Percentiles rank a stretch among this genome's conserved stretches.
phyloP scores from a whole-genome alignment of 1,140 invertebrate species.

The Campoletis sonorensis region DNA sequence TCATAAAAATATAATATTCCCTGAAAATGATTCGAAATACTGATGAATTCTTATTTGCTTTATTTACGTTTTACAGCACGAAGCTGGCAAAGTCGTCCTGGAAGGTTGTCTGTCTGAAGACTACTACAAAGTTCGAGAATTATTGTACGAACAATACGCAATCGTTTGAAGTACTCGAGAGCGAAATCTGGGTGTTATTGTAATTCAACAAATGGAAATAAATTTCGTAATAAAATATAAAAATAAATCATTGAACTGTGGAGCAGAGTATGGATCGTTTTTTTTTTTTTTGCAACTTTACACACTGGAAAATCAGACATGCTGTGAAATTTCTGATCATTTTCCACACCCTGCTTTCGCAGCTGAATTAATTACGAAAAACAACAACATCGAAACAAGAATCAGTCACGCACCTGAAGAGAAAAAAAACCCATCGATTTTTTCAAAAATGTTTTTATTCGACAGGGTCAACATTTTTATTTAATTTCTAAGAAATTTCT shows the following conservation, averaged over 20 bases:
- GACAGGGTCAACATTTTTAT: too few relatives aligned
- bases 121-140: constrained; percentile 94
- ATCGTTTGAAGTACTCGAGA: constrained; percentile 84
- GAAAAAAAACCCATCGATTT: too few relatives aligned
- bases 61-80: constrained; percentile 79
- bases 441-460: too few relatives aligned
- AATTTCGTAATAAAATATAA: constrained; percentile 38
- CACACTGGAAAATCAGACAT: neutral
- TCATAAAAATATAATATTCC: constrained; percentile 4
- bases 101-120: constrained; percentile 97
- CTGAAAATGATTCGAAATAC: too few relatives aligned
- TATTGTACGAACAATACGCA: constrained; percentile 98
- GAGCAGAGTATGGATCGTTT: too few relatives aligned
- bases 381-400: too few relatives aligned
- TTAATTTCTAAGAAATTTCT: too few relatives aligned
- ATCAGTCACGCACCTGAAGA: too few relatives aligned
- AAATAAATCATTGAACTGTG: neutral
- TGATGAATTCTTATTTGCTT: neutral
- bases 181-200: constrained; percentile 26
- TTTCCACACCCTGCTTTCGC: too few relatives aligned
- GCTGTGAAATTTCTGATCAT: neutral
- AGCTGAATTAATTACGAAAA: too few relatives aligned
- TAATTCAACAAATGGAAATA: constrained; percentile 37
- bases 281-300: constrained; percentile 7
- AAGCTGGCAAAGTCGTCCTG: constrained; percentile 92